phyloP scores from a whole-genome alignment of 2,888 invertebrate genomes.

The Pammene aurita region DNA sequence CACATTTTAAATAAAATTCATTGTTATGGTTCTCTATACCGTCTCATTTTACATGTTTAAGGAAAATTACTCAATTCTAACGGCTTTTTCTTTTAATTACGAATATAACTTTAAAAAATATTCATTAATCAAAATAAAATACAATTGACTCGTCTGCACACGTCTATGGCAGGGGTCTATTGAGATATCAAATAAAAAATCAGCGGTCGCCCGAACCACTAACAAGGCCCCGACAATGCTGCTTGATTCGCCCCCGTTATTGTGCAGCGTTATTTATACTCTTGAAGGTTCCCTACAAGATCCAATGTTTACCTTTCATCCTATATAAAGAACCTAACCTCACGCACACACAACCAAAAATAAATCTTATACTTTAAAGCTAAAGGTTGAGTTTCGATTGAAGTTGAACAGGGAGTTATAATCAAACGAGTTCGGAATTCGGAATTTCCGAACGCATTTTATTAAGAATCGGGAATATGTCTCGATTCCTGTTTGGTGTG shows the following conservation, averaged over 20 bases:
- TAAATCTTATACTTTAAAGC: not conserved
- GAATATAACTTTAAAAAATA: too few relatives aligned
- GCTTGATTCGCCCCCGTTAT: slow-evolving; percentile 80
- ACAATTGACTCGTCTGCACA: slow-evolving; percentile 9
- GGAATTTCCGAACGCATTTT: slow-evolving; percentile 77
- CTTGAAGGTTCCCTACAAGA: slow-evolving; percentile 65
- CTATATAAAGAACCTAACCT: slow-evolving; percentile 46
- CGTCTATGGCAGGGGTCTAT: slow-evolving; percentile 61
- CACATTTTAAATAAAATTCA: too few relatives aligned
- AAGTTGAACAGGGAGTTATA: slow-evolving; percentile 34
- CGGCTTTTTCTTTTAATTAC: not conserved
- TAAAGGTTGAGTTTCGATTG: slow-evolving; percentile 44
- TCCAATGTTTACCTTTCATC: slow-evolving; percentile 57
- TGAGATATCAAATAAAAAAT: slow-evolving; percentile 83
- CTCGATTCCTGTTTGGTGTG: slow-evolving; percentile 71
- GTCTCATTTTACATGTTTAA: too few relatives aligned
- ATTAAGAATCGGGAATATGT: slow-evolving; percentile 73
- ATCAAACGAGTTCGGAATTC: slow-evolving; percentile 40
- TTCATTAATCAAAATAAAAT: not conserved
- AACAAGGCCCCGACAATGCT: slow-evolving; percentile 80
- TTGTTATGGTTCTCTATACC: too few relatives aligned
- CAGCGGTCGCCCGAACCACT: slow-evolving; percentile 74
- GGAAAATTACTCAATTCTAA: too few relatives aligned
- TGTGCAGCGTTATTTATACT: slow-evolving; percentile 81
- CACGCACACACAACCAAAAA: slow-evolving; percentile 30